Evolutionary conservation across 2,113 vertebrate genomes (phyloP), one percentile per base, ranked within the genome.

Genomic region (Lampris megalopsis): DNA sequence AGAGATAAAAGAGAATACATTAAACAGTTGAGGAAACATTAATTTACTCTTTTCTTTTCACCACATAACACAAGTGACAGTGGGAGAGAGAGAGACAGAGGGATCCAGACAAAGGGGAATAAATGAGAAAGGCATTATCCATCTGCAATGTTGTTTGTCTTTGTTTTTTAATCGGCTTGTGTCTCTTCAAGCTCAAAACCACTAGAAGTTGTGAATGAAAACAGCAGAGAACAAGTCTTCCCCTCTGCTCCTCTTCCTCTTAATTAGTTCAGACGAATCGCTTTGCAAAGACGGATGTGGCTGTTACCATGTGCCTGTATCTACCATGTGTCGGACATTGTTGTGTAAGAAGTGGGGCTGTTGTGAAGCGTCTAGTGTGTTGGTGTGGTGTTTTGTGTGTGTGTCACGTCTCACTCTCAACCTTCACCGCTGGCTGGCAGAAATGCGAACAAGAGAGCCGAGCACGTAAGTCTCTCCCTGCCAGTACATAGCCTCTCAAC

Each of bases 221-320:
- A 65, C 68, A 75, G 57, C 73, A 37, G 63, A 72, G 72, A 77
- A 77, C 68, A 77, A 69, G 68, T 41, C 64, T 61, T 4, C 43
- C 52, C 52, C 60, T 36, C 38, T 47, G 38, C 24, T 9, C 8
- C 53, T 45, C 73, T 43, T 5, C 45, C 63, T 45, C 66, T 65
- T 79, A 81, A 85, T 85, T 75, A 71, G 69, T 71, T 83, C 69
- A 77, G 6, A 77, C 73, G 80, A 86, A 86, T 86, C 66, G 63
- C 77, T 82, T 82, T 77, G 84, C 74, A 82, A 86, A 80, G 80
- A 71, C 71, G 47, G 10, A 47, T 81, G 73, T 67, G 50, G 75
- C 80, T 76, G 40, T 72, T 77, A 78, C 62, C 66, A 35, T 5
- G 37, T 1, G 5, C 35, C 68, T 59, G 52, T 73, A 41, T 36